phyloP scores from a whole-genome alignment of 1,140 invertebrate species.

The Brachionus manjavacas region DNA sequence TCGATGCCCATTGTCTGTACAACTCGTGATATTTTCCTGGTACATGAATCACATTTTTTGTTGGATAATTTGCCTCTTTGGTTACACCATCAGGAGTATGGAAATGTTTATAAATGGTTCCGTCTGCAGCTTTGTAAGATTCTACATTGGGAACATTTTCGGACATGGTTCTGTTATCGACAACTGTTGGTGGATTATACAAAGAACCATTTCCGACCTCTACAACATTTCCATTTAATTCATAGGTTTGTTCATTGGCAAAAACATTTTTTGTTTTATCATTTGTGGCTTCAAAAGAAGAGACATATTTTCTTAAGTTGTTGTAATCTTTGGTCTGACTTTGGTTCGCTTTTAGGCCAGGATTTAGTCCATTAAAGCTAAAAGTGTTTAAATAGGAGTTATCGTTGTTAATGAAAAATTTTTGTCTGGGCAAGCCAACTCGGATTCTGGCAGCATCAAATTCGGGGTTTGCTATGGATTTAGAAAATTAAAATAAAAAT shows the following conservation, averaged over 20 bases:
- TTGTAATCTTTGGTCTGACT: conserved; percentile 1
- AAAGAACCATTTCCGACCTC: neutral
- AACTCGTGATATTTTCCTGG: conserved; percentile 16
- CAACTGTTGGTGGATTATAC: neutral
- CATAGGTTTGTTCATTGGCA: neutral
- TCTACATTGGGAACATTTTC: conserved; percentile 5
- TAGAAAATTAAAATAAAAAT: too few species aligned
- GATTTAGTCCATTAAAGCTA: neutral
- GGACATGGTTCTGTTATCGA: neutral
- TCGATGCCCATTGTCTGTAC: conserved; percentile 5
- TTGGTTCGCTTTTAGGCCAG: neutral
- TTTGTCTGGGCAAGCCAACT: neutral
- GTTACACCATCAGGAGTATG: neutral
- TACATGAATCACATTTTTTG: conserved; percentile 38
- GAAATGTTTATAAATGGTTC: neutral
- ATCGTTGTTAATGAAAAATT: neutral
- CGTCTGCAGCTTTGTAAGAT: conserved; percentile 25
- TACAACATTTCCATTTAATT: neutral
- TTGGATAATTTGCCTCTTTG: neutral
- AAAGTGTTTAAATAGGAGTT: neutral
- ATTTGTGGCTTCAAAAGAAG: neutral
- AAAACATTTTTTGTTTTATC: neutral
- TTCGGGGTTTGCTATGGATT: neutral
- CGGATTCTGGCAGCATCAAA: neutral
- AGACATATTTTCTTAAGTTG: neutral